Percentiles rank a stretch among this genome's conserved stretches.
phyloP scores from a whole-genome alignment of 2,797 vertebrate genomes.

The Amniataba percoides region DNA sequence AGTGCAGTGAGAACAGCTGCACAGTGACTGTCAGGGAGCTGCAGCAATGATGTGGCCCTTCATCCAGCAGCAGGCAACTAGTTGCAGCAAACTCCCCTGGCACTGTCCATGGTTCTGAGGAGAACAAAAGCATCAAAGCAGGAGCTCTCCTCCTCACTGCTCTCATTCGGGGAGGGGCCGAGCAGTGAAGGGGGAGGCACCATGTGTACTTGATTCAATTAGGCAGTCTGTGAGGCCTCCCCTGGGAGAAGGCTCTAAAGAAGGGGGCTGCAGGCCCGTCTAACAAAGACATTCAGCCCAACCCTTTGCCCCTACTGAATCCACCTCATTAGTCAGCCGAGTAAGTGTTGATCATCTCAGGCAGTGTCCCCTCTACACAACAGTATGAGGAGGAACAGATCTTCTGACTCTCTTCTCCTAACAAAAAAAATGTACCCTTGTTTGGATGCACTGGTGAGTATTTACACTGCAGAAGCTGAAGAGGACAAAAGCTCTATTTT shows the following conservation, averaged over 20 bases:
- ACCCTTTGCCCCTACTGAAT: conserved; percentile 79
- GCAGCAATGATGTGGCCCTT: conserved; percentile 51
- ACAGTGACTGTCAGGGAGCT: conserved; percentile 25
- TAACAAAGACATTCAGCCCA: conserved; percentile 90
- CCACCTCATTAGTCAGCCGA: conserved; percentile 88
- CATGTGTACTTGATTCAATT: conserved; percentile 94
- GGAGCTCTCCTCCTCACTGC: conserved; percentile 59
- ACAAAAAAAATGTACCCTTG: conserved; percentile 2
- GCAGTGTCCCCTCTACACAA: conserved; percentile 50
- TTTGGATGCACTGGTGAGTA: conserved; percentile 32
- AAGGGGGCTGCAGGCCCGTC: conserved; percentile 83
- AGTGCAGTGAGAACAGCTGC: conserved; percentile 26
- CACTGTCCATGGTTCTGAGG: conserved; percentile 83
- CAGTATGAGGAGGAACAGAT: conserved; percentile 36
- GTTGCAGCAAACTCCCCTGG: conserved; percentile 71
- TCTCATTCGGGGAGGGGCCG: conserved; percentile 66
- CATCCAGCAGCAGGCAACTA: conserved; percentile 73
- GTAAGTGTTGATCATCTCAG: conserved; percentile 81
- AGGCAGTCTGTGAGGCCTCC: conserved; percentile 89
- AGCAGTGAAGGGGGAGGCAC: conserved; percentile 75
- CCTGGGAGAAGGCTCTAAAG: conserved; percentile 82
- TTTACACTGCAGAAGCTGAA: conserved; percentile 15
- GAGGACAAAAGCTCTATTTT: background rate
- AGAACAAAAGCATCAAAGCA: conserved; percentile 83
- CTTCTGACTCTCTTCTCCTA: conserved; percentile 14